A percentile compares a stretch with the other conserved stretches of the same genome.
These are phyloP conservation scores for Lindbergichthys nudifrons DNA, from an alignment of 2,797 vertebrate genomes.

Conservation along the genomic window DNA sequence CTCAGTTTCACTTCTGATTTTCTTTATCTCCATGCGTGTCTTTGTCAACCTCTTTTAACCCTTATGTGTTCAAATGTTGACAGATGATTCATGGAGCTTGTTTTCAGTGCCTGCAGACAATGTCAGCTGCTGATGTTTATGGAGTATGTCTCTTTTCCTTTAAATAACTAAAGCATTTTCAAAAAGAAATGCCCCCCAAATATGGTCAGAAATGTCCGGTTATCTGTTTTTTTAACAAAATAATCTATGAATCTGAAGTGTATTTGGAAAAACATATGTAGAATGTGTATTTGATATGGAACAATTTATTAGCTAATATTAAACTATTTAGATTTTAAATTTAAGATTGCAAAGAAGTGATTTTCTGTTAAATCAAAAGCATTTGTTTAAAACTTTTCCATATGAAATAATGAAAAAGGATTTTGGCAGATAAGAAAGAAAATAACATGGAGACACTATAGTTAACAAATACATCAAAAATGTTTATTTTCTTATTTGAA, in stretches of 20 bases:
- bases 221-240: neutral
- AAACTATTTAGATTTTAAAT: neutral
- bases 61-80: constrained; percentile 31
- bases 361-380: neutral
- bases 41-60: constrained; percentile 17
- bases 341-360: neutral
- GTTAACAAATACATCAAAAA: constrained; percentile 8
- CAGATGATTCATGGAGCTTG: constrained; percentile 62
- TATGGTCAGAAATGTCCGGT: neutral
- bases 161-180: neutral
- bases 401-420: neutral
- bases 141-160: neutral
- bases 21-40: constrained; percentile 29
- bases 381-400: neutral
- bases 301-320: constrained; percentile 4
- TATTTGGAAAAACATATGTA: neutral
- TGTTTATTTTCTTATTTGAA: constrained; percentile 3
- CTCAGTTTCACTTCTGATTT: constrained; percentile 46
- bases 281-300: neutral
- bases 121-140: constrained; percentile 21
- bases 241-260: neutral
- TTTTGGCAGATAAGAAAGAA: constrained; percentile 8
- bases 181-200: no score
- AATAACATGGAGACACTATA: neutral
- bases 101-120: constrained; percentile 40